Percentiles rank a stretch among this genome's conserved stretches.
phyloP scores from a whole-genome alignment of 2,888 invertebrate species.

The Agrilus biguttatus region DNA sequence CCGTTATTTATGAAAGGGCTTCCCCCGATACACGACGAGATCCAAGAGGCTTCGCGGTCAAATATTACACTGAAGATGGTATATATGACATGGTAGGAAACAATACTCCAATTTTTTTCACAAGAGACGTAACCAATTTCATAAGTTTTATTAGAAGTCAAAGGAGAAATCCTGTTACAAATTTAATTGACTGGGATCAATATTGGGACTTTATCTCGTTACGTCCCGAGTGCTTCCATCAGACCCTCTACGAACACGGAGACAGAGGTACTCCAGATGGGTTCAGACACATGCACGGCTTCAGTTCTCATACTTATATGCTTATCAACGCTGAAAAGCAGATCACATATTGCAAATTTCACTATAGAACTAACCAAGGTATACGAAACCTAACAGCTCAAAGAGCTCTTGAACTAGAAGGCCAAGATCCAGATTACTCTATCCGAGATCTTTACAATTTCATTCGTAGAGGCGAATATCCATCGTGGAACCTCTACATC shows the following conservation, averaged over 20 bases:
- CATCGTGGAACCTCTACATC: constrained; percentile 69
- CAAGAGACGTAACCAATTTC: constrained; percentile 77
- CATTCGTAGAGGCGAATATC: constrained; percentile 57
- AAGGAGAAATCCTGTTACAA: constrained; percentile 86
- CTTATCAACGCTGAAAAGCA: constrained; percentile 59
- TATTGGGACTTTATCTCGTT: constrained; percentile 90
- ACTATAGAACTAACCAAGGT: constrained; percentile 81
- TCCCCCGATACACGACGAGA: constrained; percentile 83
- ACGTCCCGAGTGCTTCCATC: constrained; percentile 76
- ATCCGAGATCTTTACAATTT: constrained; percentile 82
- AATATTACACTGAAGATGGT: constrained; percentile 86
- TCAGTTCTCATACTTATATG: constrained; percentile 87
- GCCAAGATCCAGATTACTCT: constrained; percentile 75
- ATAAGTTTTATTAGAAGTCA: constrained; percentile 93
- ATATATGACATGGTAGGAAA: constrained; percentile 89
- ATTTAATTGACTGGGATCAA: constrained; percentile 75
- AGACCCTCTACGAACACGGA: constrained; percentile 68
- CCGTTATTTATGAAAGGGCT: constrained; percentile 79
- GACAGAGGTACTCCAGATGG: constrained; percentile 91
- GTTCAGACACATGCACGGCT: constrained; percentile 61
- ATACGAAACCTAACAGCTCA: constrained; percentile 62
- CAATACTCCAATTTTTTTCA: constrained; percentile 86
- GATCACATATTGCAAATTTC: constrained; percentile 79
- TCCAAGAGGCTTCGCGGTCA: constrained; percentile 83
- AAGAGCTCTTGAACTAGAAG: constrained; percentile 52